Evolutionary conservation across 2,797 vertebrate species (phyloP), one percentile per base, ranked within the genome.

Genomic region (Apogon talboti): DNA sequence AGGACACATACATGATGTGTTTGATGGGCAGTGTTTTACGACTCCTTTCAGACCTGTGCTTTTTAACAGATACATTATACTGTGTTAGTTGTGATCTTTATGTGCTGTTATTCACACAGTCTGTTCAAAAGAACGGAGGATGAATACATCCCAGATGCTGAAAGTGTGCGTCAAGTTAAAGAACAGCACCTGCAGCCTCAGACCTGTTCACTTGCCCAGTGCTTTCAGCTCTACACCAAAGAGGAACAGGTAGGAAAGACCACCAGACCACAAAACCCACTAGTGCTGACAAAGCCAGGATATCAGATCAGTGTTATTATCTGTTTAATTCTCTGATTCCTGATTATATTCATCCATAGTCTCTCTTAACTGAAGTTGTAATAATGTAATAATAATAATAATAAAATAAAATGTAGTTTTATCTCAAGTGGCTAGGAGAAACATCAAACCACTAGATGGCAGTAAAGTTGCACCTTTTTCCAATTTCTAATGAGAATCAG

Each of bases 221-320:
- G 98, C 90, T 98, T 99, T 92, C 98, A 99, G 78, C 96, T 99
- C 62, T 99, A 99, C 94, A 99, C 98, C 95, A 99, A 99, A 96
- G 98, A 99, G 93, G 98, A 99, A 44, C 96, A 98, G 96, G 98
- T 98, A 24, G 21, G 21, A 24, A 24, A 24, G 21, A 24, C n/a
- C n/a, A n/a, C n/a, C n/a, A n/a, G n/a, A n/a, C n/a, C n/a, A n/a
- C n/a, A n/a, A n/a, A n/a, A n/a, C 21, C 21, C 21, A 24, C 21
- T 24, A 24, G 21, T 5, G 5, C 21, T 24, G 21, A 24, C 21
- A 24, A 24, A 24, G 5, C 21, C 21, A 24, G 5, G 5, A 24
- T 24, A 24, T 24, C 21, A 24, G 2, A 2, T 24, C 2, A 5
- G 21, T 2, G 21, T 24, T 24, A 24, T 24, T 24, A 24, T 24